phyloP scores from a whole-genome alignment of 2,888 invertebrate species.

The Heteropelma amictum region DNA sequence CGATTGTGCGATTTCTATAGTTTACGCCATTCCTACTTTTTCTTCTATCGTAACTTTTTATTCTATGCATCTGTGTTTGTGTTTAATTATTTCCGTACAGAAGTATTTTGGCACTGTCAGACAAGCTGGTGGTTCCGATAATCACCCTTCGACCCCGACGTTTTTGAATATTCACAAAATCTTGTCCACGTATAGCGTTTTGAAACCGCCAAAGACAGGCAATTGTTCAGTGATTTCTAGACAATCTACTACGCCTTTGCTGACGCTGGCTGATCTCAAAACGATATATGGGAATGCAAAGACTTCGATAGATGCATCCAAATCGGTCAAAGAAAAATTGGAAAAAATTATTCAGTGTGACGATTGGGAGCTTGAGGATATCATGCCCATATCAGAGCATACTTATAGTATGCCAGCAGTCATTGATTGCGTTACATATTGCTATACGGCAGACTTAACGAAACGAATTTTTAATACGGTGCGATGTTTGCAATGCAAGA shows the following conservation, averaged over 20 bases:
- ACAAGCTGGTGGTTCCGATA: not conserved
- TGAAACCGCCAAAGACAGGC: slow-evolving; percentile 7
- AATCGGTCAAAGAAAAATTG: slow-evolving; percentile 1
- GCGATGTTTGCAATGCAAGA: not conserved
- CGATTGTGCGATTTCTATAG: not conserved
- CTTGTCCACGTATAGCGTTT: not conserved
- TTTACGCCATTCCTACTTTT: not conserved
- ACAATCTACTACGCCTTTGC: not conserved
- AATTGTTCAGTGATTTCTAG: not conserved
- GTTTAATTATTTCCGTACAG: not conserved
- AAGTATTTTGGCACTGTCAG: not conserved
- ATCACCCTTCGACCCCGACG: slow-evolving; percentile 3
- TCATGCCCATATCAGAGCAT: not conserved
- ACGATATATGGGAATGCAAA: not conserved
- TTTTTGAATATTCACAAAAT: not conserved
- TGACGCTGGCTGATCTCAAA: slow-evolving; percentile 1
- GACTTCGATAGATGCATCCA: not conserved
- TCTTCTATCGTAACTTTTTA: not conserved
- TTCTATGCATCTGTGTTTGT: slow-evolving; percentile 3
- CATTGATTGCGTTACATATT: not conserved
- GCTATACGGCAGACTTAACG: not conserved
- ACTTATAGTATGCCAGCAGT: not conserved
- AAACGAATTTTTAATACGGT: not conserved
- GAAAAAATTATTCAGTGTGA: not conserved
- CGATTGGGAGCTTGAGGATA: not conserved